Percentiles rank a stretch among this genome's conserved stretches.
phyloP scores from a whole-genome alignment of 2,113 vertebrate species.

The Ploceus nigricollis region DNA sequence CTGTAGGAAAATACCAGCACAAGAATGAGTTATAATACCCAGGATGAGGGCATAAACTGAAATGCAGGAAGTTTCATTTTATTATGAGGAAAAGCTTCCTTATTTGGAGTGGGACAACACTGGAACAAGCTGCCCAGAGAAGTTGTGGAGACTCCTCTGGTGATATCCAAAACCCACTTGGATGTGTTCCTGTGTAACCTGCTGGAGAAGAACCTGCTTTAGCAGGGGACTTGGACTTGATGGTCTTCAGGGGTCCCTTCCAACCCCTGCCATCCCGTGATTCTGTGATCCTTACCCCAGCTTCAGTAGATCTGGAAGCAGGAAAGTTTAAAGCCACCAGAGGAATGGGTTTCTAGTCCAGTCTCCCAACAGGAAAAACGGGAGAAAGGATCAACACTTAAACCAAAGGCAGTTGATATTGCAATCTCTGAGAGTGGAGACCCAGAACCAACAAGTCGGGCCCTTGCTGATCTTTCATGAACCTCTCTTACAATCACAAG shows the following conservation, averaged over 20 bases:
- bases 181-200: neutral
- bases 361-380: neutral
- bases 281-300: neutral
- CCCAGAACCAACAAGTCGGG: neutral
- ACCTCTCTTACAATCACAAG: neutral
- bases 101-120: neutral
- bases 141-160: too few species aligned
- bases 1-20: neutral
- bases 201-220: neutral
- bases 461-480: neutral
- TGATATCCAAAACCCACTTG: neutral
- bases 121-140: neutral
- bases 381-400: neutral
- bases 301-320: neutral
- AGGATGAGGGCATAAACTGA: neutral
- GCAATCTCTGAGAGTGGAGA: neutral
- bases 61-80: neutral
- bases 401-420: neutral
- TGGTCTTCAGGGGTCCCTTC: neutral
- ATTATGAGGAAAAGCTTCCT: neutral
- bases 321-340: neutral
- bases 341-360: neutral
- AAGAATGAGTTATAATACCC: neutral
- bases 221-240: neutral
- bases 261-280: neutral